phyloP scores from a whole-genome alignment of 1,140 invertebrate species.

The Macrobrachium nipponense region DNA sequence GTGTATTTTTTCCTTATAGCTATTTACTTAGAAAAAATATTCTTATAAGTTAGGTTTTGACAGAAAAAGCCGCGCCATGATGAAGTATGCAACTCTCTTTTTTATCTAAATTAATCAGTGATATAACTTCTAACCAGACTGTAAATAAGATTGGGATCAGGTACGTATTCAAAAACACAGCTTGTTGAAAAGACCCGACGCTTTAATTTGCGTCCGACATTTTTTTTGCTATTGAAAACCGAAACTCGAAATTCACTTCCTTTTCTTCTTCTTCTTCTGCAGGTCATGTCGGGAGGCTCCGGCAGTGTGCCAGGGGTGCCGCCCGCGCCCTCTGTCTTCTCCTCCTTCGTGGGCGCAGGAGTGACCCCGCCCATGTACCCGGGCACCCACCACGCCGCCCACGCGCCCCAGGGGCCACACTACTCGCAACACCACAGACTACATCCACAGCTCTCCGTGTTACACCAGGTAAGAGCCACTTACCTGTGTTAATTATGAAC shows the following conservation, averaged over 20 bases:
- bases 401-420: constrained; percentile 18
- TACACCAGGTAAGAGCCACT: constrained; percentile 55
- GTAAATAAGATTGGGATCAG: too few species aligned
- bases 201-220: too few species aligned
- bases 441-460: constrained; percentile 51
- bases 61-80: too few species aligned
- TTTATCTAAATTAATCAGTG: too few species aligned
- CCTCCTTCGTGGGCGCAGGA: constrained; percentile 64
- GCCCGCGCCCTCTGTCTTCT: constrained; percentile 59
- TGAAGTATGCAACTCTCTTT: too few species aligned
- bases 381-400: constrained; percentile 17
- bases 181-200: too few species aligned
- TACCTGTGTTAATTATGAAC: constrained; percentile 31
- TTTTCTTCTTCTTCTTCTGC: neutral
- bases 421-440: constrained; percentile 46
- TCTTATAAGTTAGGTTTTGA: too few species aligned
- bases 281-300: constrained; percentile 45
- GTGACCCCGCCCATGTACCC: constrained; percentile 55
- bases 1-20: too few species aligned
- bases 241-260: neutral
- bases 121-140: too few species aligned
- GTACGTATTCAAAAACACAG: too few species aligned
- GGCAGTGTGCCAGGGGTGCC: constrained; percentile 48
- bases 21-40: too few species aligned
- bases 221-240: too few species aligned